Evolutionary conservation across 2,113 vertebrate genomes (phyloP), one percentile per base, ranked within the genome.

Genomic region (Callopanchax toddi): DNA sequence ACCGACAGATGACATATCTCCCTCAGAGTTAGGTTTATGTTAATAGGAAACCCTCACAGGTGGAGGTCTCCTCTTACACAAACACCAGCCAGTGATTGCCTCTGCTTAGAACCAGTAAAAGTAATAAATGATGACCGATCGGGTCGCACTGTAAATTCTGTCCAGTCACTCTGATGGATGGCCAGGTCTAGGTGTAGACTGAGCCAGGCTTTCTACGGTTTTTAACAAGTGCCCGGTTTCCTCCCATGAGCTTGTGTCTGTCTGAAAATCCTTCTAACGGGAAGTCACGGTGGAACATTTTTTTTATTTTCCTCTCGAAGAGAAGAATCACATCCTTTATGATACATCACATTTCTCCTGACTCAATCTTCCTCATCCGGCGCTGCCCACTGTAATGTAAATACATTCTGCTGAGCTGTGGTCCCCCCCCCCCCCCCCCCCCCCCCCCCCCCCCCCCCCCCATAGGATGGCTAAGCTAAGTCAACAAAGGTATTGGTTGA

Each of bases 81-180:
- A 91, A 89, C 87, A 90, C 76, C 80, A 86, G 85, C 81, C 78
- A 58, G 84, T 85, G 80, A 92, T 87, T 90, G 83, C 78, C 64
- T 79, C 79, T 79, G 86, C 87, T 84, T 79, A 86, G 82, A 85
- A 79, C 86, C 84, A 86, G 86, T 89, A 90, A 90, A 91, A 89
- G 82, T 89, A 89, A 90, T 88, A 87, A 89, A 91, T 90, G 87
- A 87, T 86, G 86, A 86, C 83, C 78, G 82, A 89, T 89, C 82
- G 60, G 86, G 74, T 84, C 83, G 71, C 80, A 86, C 77, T 87
- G 81, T 89, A 90, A 92, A 92, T 90, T 79, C 86, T 79, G 84
- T 78, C 72, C 60, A 79, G 83, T 82, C 82, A 69, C 74, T 46
- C 84, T 90, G 87, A 89, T 87, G 83, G 81, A 89, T 89, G 57